Conservation (phyloP, 2,888 invertebrate species). For the Tetragonula carbonaria region DNA sequence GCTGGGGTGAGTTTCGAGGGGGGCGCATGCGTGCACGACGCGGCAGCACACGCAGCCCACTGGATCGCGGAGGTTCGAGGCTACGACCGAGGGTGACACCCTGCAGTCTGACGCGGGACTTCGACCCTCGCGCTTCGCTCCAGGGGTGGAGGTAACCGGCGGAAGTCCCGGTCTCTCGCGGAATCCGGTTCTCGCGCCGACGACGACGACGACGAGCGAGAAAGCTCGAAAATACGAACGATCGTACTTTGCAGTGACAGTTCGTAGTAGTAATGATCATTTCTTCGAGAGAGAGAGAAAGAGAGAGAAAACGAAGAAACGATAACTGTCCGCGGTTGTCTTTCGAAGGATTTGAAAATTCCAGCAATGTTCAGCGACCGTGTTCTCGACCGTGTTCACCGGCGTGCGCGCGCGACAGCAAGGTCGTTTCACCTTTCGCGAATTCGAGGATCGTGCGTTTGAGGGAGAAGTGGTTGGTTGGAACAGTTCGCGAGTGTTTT, state of each 20-base stretch:
- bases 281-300: too few relatives aligned
- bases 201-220: neutral
- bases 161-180: conserved; percentile 8
- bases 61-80: conserved; percentile 75
- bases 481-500: conserved; percentile 71
- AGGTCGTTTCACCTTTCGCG: too few relatives aligned
- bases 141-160: conserved; percentile 16
- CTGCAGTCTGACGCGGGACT: conserved; percentile 83
- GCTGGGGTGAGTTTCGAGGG: conserved; percentile 60
- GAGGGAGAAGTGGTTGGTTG: conserved; percentile 49
- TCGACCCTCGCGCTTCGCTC: conserved; percentile 71
- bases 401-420: too few relatives aligned
- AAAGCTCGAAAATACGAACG: too few relatives aligned
- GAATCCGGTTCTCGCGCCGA: conserved; percentile 16
- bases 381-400: too few relatives aligned
- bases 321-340: too few relatives aligned
- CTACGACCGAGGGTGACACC: conserved; percentile 82
- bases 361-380: too few relatives aligned
- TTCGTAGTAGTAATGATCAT: too few relatives aligned
- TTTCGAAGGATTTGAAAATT: too few relatives aligned
- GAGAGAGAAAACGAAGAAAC: too few relatives aligned
- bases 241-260: too few relatives aligned
- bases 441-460: neutral
- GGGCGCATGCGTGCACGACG: conserved; percentile 62
- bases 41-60: conserved; percentile 47